Evolutionary conservation across 2,113 vertebrate species (phyloP).

Genomic region (Sceloporus tristichus): DNA sequence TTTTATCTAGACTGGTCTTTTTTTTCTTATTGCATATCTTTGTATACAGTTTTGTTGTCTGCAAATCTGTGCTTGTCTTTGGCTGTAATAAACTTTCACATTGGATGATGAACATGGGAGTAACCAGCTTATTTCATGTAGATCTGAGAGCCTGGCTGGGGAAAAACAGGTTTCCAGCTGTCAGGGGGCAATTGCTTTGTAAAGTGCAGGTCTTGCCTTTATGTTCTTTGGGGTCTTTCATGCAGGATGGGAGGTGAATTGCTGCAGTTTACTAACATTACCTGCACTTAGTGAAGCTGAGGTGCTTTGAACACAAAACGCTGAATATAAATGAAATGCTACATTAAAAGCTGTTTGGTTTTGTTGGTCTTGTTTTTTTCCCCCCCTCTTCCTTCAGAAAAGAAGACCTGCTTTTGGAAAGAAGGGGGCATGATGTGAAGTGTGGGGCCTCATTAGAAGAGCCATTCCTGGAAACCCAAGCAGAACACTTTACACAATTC

Average conservation of each 20-base stretch:
- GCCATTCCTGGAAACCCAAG: constrained; percentile 81
- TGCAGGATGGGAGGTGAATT: constrained; percentile 36
- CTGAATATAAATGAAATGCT: constrained; percentile 63
- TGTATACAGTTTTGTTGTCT: too few relatives aligned
- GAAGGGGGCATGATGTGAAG: constrained; percentile 47
- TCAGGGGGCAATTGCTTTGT: constrained; percentile 39
- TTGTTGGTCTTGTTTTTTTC: not conserved
- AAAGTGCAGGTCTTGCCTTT: constrained; percentile 26
- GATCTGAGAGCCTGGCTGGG: not conserved
- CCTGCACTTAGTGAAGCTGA: constrained; percentile 18
- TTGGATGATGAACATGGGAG: too few relatives aligned
- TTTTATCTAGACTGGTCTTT: too few relatives aligned
- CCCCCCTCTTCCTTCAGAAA: constrained; percentile 37
- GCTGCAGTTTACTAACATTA: constrained; percentile 59
- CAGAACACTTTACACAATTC: constrained; percentile 82
- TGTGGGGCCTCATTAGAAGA: constrained; percentile 79
- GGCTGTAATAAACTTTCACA: too few relatives aligned
- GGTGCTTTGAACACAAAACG: constrained; percentile 49
- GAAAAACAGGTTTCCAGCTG: not conserved
- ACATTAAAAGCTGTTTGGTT: constrained; percentile 56
- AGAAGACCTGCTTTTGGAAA: constrained; percentile 43
- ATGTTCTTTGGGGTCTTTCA: constrained; percentile 44
- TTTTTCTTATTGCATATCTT: too few relatives aligned
- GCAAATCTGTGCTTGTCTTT: too few relatives aligned
- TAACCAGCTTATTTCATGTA: not conserved